Evolutionary conservation across 2,113 vertebrate genomes (phyloP).

Genomic region (Cranoglanis bouderius): DNA sequence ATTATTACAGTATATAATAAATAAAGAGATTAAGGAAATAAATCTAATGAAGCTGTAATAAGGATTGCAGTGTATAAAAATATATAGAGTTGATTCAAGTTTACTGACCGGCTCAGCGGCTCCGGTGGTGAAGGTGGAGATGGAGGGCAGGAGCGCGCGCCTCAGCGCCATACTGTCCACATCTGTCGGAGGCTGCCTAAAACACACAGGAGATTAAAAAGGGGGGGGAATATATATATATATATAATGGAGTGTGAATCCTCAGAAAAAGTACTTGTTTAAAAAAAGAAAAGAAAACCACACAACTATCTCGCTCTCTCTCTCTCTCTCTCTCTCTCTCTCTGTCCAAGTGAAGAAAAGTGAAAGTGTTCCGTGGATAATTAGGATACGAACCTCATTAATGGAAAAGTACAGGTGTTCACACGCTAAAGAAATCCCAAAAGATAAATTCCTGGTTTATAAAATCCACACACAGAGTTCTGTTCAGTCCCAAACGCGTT

Average conservation of each 20-base stretch:
- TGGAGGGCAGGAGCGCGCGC: constrained; percentile 88
- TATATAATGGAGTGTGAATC: background rate
- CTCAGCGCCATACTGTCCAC: constrained; percentile 90
- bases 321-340: background rate
- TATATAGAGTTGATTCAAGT: background rate
- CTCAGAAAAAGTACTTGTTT: background rate
- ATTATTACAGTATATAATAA: background rate
- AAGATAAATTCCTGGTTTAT: background rate
- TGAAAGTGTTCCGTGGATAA: background rate
- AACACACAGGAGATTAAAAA: constrained; percentile 30
- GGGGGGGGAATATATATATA: too few relatives aligned
- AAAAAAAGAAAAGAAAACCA: background rate
- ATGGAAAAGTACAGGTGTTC: constrained; percentile 53
- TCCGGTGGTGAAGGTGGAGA: constrained; percentile 87
- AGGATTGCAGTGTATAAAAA: background rate
- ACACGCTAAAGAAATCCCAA: background rate
- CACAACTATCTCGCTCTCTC: background rate
- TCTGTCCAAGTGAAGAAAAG: background rate
- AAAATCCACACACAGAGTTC: constrained; percentile 16
- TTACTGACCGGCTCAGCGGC: constrained; percentile 58
- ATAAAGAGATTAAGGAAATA: background rate
- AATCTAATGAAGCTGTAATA: background rate
- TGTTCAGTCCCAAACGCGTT: constrained; percentile 4
- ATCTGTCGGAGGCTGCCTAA: constrained; percentile 89
- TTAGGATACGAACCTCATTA: constrained; percentile 41